Conservation (phyloP, 2,797 vertebrate species). For the Masticophis lateralis region DNA sequence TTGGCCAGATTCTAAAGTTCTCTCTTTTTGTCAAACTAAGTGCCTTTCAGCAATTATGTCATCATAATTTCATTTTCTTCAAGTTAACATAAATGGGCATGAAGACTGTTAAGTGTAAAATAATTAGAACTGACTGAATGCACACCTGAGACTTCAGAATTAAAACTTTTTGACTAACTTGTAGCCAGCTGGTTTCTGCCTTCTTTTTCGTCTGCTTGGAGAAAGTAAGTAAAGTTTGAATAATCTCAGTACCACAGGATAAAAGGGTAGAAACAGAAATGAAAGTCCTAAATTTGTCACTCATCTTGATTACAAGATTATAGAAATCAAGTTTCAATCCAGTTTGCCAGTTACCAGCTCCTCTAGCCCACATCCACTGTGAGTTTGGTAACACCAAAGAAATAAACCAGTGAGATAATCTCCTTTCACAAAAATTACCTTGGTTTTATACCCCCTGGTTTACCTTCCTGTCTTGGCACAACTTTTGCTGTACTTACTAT, state of each 20-base stretch:
- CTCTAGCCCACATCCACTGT: background rate
- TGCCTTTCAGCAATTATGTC: background rate
- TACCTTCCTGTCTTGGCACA: background rate
- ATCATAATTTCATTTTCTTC: conserved; percentile 7
- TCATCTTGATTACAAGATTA: background rate
- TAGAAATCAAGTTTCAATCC: background rate
- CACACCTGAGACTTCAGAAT: conserved; percentile 3
- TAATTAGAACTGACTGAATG: conserved; percentile 4
- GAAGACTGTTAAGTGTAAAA: background rate
- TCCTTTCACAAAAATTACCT: background rate
- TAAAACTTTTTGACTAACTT: background rate
- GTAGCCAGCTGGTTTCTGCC: background rate
- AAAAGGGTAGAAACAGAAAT: background rate
- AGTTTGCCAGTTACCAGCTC: background rate
- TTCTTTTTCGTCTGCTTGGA: background rate
- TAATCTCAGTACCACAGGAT: background rate
- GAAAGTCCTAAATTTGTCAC: no score
- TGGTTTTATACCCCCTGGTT: background rate
- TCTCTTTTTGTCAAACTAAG: background rate
- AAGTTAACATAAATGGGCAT: conserved; percentile 7
- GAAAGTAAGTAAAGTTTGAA: background rate
- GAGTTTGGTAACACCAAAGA: background rate
- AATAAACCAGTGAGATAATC: background rate
- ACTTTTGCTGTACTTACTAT: background rate
- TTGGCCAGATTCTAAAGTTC: background rate